phyloP scores from a whole-genome alignment of 2,797 vertebrate genomes.

The Pelochelys cantorii region DNA sequence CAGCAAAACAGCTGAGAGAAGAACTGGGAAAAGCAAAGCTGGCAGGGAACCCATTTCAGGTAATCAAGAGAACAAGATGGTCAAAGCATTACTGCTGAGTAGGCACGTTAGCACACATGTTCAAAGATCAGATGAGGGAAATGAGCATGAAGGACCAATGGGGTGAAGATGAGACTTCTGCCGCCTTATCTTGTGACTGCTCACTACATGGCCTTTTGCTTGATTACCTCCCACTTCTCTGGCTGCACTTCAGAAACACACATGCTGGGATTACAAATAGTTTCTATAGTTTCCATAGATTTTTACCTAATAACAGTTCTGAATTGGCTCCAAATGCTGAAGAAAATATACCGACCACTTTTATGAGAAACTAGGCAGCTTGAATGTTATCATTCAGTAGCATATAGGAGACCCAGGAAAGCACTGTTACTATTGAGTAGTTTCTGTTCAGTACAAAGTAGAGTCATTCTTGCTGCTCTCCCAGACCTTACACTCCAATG shows the following conservation, averaged over 20 bases:
- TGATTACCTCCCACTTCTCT: not conserved
- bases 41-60: not conserved
- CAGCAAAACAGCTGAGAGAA: not conserved
- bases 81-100: not conserved
- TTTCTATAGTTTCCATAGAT: not conserved
- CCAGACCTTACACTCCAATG: not conserved
- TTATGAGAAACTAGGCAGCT: not conserved
- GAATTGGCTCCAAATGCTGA: not conserved
- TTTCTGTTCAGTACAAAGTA: not conserved
- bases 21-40: not conserved
- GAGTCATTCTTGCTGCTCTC: not conserved
- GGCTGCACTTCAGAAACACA: not conserved
- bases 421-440: not conserved
- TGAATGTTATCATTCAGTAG: not conserved
- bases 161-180: not conserved
- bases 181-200: not conserved
- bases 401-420: too few relatives aligned
- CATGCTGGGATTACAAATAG: not conserved
- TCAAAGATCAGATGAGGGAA: not conserved
- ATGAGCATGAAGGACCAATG: not conserved
- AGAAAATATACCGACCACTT: not conserved
- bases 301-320: not conserved
- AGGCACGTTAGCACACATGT: not conserved
- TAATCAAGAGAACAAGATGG: too few relatives aligned
- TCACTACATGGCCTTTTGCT: not conserved